A percentile compares a stretch with the other conserved stretches of the same genome.
These are phyloP conservation scores for Crocallis elinguaria DNA, from an alignment of 2,888 invertebrate species.

Conservation along the genomic window DNA sequence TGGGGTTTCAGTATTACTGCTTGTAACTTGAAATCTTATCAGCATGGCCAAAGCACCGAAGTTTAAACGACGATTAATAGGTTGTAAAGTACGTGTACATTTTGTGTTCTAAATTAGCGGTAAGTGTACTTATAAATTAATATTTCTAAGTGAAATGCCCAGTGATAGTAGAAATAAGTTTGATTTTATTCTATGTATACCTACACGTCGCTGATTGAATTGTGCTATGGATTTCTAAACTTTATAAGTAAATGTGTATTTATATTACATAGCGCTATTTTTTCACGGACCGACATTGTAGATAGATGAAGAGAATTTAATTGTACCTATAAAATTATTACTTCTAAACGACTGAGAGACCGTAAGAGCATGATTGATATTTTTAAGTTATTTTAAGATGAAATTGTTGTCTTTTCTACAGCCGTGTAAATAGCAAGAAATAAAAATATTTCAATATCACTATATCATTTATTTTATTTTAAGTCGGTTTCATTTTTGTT, in stretches of 20 bases:
- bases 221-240: conserved; percentile 69
- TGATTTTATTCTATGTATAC: conserved; percentile 52
- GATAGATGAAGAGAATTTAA: conserved; percentile 47
- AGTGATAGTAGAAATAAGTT: conserved; percentile 83
- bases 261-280: conserved; percentile 69
- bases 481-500: not conserved
- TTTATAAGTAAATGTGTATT: conserved; percentile 54
- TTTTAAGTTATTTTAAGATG: conserved; percentile 76
- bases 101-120: conserved; percentile 47
- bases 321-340: conserved; percentile 56
- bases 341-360: conserved; percentile 74
- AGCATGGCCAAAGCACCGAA: conserved; percentile 80
- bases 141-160: conserved; percentile 71
- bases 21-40: conserved; percentile 46
- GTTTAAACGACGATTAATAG: conserved; percentile 59
- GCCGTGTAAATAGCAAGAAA: conserved; percentile 79
- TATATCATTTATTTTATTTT: conserved; percentile 18
- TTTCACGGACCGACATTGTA: conserved; percentile 70
- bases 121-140: conserved; percentile 57
- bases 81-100: conserved; percentile 76
- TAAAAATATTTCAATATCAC: conserved; percentile 68
- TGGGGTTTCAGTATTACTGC: conserved; percentile 3
- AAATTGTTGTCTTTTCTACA: conserved; percentile 80
- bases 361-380: conserved; percentile 66
- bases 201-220: conserved; percentile 58